Base-by-base conservation (phyloP, 2,113 vertebrate species). In the Ceratotherium simum region DNA sequence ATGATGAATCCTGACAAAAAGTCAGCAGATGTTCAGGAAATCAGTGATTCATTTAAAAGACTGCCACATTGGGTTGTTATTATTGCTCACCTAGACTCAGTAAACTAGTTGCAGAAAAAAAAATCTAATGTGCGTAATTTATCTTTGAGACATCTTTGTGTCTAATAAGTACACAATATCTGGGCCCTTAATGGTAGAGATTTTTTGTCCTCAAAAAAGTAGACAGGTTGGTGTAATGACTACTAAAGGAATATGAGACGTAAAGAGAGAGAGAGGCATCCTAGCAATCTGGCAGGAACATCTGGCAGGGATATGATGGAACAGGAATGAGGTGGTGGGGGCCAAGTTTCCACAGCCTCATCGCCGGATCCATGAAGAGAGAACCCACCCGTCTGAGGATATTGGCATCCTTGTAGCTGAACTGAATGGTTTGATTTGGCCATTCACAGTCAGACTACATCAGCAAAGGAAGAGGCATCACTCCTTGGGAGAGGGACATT, bases 1-100 rank as follows among this genome's bases (percentile, higher is more conserved):
- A 85, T 91, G 79, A 95, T 96, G 75, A 91, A 90, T 97, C 92
- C 86, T 58, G 60, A 46, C 21, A 18, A 58, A 87, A 91, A 87
- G 51, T 80, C 69, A 95, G 60, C 83, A 96, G 93, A 94, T 95
- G 70, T 81, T 97, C 60, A 81, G 60, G 25, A 84, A 76, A 54
- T 83, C 60, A 84, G 54, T 42, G 76, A 91, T 78, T 93, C n/a
- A 90, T 73, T 93, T 73, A 70, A 76, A 94, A 90, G 70, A 84
- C 17, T 65, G 64, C 48, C 31, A 29, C 70, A 64, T 70, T 96
- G 42, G 83, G 36, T 62, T 90, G 72, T 94, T 51, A 58, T 46
- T 56, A 3, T 46, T 56, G 54, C 69, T 92, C 65, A 60, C 42
- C n/a, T 62, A 88, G 31, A 91, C 56, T 96, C 60, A 90, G 23